Conservation (phyloP, 2,888 invertebrate species). For the Zaprionus obscuricornis region DNA sequence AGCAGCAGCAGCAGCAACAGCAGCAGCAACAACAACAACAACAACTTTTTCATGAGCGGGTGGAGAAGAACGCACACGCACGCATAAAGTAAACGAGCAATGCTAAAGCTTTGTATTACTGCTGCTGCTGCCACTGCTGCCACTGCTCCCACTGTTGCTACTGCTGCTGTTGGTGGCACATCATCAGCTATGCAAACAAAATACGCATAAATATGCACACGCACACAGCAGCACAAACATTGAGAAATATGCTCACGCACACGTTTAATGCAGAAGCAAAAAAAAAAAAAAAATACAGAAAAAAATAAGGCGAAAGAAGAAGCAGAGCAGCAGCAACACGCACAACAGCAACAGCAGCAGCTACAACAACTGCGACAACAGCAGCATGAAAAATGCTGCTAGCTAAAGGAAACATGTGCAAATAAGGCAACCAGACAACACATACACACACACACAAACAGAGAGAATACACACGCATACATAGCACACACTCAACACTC, state of each 20-base stretch:
- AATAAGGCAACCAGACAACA: conserved; percentile 48
- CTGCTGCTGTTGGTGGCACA: conserved; percentile 59
- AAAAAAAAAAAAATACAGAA: conserved; percentile 26
- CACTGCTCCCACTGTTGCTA: conserved; percentile 32
- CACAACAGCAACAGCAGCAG: conserved; percentile 1
- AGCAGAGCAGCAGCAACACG: conserved; percentile 15
- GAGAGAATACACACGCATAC: conserved; percentile 8
- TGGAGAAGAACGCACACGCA: conserved; percentile 51
- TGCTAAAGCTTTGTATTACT: conserved; percentile 11
- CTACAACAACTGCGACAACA: conserved; percentile 15
- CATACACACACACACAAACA: conserved; percentile 3
- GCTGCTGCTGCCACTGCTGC: conserved; percentile 7
- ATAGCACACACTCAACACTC: conserved; percentile 4
- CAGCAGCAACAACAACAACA: conserved; percentile 8
- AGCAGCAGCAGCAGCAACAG: conserved; percentile 17
- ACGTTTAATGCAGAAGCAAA: conserved; percentile 48
- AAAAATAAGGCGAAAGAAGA: conserved; percentile 15
- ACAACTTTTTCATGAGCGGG: conserved; percentile 25
- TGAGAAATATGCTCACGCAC: conserved; percentile 50
- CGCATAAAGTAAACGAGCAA: conserved; percentile 46
- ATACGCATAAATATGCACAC: conserved; percentile 79
- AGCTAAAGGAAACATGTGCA: conserved; percentile 63
- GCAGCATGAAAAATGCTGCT: conserved; percentile 38
- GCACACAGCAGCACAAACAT: conserved; percentile 30
- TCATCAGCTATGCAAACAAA: conserved; percentile 79